Evolutionary conservation across 2,113 vertebrate species (phyloP).

Genomic region (Pipa parva): DNA sequence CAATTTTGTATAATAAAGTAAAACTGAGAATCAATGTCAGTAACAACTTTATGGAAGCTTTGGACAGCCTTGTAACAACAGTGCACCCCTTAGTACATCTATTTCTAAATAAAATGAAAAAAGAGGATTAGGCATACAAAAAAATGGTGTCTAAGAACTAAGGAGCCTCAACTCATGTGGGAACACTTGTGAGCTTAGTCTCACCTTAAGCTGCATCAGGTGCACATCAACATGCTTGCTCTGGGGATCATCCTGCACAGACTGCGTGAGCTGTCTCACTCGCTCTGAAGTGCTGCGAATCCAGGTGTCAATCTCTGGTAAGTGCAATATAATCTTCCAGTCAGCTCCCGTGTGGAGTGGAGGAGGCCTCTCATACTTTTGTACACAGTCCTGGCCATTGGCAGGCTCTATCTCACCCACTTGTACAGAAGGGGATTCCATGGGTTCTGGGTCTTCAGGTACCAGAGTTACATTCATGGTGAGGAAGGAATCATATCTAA

Average conservation of each 20-base stretch:
- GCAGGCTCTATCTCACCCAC: neutral
- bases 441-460: slow-evolving; percentile 63
- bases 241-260: slow-evolving; percentile 81
- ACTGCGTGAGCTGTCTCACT: slow-evolving; percentile 87
- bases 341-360: slow-evolving; percentile 89
- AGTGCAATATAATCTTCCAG: slow-evolving; percentile 95
- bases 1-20: too few species aligned
- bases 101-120: too few species aligned
- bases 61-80: too few species aligned
- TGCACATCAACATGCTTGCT: slow-evolving; percentile 91
- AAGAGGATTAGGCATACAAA: too few species aligned
- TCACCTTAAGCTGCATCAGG: slow-evolving; percentile 94
- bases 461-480: slow-evolving; percentile 81
- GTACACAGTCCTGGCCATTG: slow-evolving; percentile 57
- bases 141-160: too few species aligned
- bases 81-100: too few species aligned
- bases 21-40: too few species aligned
- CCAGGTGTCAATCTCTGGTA: slow-evolving; percentile 96
- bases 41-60: too few species aligned
- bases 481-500: slow-evolving; percentile 41
- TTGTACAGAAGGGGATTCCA: slow-evolving; percentile 74
- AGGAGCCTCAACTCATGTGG: too few species aligned
- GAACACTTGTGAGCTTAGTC: too few species aligned
- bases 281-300: slow-evolving; percentile 80
- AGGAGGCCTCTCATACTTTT: slow-evolving; percentile 78